Evolutionary conservation across 1,140 invertebrate genomes (phyloP), one percentile per base, ranked within the genome.

Genomic region (Temnothorax curvispinosus): DNA sequence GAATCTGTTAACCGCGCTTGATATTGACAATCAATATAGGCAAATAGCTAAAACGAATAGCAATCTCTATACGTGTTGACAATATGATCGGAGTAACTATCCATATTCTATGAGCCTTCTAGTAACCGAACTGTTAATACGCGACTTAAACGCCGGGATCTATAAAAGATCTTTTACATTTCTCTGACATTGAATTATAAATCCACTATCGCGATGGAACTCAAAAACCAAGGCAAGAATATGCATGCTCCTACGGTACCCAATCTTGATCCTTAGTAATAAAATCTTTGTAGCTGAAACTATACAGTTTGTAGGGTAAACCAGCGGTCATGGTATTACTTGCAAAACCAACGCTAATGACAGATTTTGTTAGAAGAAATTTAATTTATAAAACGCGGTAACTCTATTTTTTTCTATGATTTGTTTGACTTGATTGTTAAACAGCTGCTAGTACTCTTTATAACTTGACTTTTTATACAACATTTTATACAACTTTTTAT

Each of bases 381-480:
- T 65, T 67, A 44, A 41, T 67, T 67, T 67, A 38, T 65, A 41
- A 65, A 67, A 21, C n/a, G n/a, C n/a, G 11, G 9, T 67, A 67
- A 67, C n/a, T 67, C n/a, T 21, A 41, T 7, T 64, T 67, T 64
- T 64, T 64, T 65, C 6, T n/a, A 44, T 67, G n/a, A 67, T 9
- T 21, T 0, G 64, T 67, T 35, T 35, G 3, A 35, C 15, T 64
- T 64, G 32, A 38, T 0, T 64, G 18, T 15, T 38, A 27, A 27
- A 62, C 32, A 13, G 7, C 2, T 35, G 35, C 32, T 38, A 38
- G 18, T 6, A 38, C 60, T 64, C 38, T 67, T 44, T 18, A 44
- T 21, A 15, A 67, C 9, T 67, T 65, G 38, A 65, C 38, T 65
- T 65, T 56, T 56, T 56, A 21, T 56, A 21, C 54, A 21, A 27